Base-by-base conservation (phyloP, 1,140 invertebrate genomes). In the Brachionus asplanchnoidis region DNA sequence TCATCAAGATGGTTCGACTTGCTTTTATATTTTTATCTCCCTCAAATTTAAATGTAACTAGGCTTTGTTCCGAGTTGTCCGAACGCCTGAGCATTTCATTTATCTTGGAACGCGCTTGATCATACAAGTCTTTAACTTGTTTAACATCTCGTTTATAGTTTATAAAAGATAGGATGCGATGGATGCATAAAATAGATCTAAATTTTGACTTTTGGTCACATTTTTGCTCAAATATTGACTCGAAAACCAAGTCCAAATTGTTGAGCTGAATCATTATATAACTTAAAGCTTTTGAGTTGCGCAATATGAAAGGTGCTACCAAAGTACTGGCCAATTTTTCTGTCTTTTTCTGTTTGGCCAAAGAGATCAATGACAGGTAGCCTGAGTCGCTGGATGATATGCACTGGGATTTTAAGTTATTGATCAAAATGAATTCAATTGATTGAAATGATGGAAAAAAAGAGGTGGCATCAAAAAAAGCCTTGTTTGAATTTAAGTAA, bases 401-500 rank as follows among this genome's bases (percentile, higher is more conserved):
- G 26, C 79, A 82, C 20, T 82, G 79, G 17, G 32, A 65, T 46
- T 82, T 82, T 26, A 82, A 26, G 65, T 82, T 82, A 46, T 82
- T 82, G 9, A 60, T 23, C 3, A 82, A 46, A 68, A 46, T 82
- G 26, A 65, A 82, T 46, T 82, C 79, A 17, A 82, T 82, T 68
- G 79, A 82, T 65, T 82, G 32, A 68, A 82, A 82, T 12, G 79
- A 82, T 7, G 79, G 79, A 82, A 82, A 82, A 65, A 23, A 82
- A 20, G 79, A 65, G 14, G n/a, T 40, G 9, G 79, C 79, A 82
- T 82, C 79, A 23, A 82, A 82, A 65, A 82, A 82, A 23, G 79
- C 79, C 8, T 82, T 82, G 40, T 82, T 82, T 7, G 79, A 82
- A 68, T 82, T 82, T n/a, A 82, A 60, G 66, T 82, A 82, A 46